Conservation (phyloP, 92 coral and sea anemone genomes). For the Bergia sp. region DNA sequence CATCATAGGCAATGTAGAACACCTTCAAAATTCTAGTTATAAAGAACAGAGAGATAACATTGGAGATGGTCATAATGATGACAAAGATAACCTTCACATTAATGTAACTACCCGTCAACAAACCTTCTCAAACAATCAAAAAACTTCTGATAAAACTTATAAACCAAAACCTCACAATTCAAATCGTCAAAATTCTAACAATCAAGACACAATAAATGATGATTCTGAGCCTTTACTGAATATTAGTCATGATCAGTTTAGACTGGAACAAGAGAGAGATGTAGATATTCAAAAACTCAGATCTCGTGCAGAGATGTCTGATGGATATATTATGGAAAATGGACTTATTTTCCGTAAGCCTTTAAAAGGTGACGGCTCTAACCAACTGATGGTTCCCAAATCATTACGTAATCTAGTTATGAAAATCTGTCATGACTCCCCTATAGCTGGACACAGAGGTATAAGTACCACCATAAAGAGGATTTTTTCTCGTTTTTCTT, state of each 20-base stretch:
- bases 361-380: conserved; percentile 12
- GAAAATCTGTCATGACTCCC: conserved; percentile 20
- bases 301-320: conserved; percentile 21
- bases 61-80: conserved; percentile 19
- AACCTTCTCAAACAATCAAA: conserved; percentile 18
- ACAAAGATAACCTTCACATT: conserved; percentile 18
- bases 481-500: conserved; percentile 14
- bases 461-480: conserved; percentile 19
- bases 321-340: conserved; percentile 17
- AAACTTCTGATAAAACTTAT: conserved; percentile 17
- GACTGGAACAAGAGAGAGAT: conserved; percentile 20
- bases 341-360: conserved; percentile 20
- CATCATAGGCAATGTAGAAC: conserved; percentile 19
- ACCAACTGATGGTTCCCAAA: conserved; percentile 20
- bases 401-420: conserved; percentile 17
- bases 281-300: conserved; percentile 18
- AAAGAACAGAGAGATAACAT: conserved; percentile 18
- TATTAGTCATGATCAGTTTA: conserved; percentile 17
- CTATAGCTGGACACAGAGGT: conserved; percentile 21
- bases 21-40: conserved; percentile 17
- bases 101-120: conserved; percentile 19
- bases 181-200: conserved; percentile 17
- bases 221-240: conserved; percentile 19
- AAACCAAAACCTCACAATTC: conserved; percentile 19
- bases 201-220: conserved; percentile 17